Conservation (phyloP, 2,888 invertebrate species). For the Alcis repandata region DNA sequence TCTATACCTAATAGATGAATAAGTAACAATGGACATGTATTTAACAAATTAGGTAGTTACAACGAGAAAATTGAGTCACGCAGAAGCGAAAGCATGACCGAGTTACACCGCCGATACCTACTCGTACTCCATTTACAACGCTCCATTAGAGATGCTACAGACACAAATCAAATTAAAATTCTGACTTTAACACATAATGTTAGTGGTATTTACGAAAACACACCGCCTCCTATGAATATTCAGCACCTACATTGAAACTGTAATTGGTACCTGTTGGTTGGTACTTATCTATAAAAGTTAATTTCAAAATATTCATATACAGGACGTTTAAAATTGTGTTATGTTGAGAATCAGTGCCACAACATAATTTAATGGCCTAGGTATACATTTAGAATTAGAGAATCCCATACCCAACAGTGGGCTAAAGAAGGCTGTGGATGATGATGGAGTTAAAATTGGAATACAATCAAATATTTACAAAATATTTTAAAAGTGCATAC, state of each 20-base stretch:
- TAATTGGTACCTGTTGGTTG: not conserved
- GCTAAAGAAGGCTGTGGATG: no score
- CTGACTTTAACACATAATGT: slow-evolving; percentile 9
- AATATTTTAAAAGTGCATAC: not conserved
- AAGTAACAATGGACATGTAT: not conserved
- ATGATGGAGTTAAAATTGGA: no score
- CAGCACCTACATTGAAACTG: slow-evolving; percentile 1
- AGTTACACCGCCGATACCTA: slow-evolving; percentile 56
- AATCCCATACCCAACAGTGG: no score
- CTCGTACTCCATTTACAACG: slow-evolving; percentile 60
- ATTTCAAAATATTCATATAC: no score
- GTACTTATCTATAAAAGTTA: not conserved
- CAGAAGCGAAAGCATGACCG: slow-evolving; percentile 72
- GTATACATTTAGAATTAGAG: no score
- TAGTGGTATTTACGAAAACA: not conserved
- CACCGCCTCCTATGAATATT: slow-evolving; percentile 3
- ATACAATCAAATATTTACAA: no score
- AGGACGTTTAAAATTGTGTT: no score
- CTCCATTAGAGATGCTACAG: slow-evolving; percentile 62
- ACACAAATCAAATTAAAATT: slow-evolving; percentile 38
- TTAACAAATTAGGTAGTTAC: slow-evolving; percentile 4
- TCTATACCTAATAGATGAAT: no score
- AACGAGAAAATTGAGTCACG: slow-evolving; percentile 42
- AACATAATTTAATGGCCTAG: not conserved
- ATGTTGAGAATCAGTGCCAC: no score